These are phyloP conservation scores for Heteractis magnifica DNA, from an alignment of 92 coral and sea anemone genomes.

Conservation along the genomic window DNA sequence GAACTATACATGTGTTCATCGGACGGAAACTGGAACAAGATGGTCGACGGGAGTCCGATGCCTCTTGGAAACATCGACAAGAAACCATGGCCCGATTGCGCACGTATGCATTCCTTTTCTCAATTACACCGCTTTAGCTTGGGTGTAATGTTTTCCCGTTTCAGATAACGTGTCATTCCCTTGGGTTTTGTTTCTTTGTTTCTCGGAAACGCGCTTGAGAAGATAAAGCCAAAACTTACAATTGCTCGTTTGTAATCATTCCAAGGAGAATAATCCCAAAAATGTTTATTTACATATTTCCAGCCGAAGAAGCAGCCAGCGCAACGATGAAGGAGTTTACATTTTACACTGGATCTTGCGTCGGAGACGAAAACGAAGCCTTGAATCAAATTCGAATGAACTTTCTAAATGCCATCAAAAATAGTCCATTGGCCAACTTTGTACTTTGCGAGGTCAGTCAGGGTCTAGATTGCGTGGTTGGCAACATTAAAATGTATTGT, in stretches of 20 bases:
- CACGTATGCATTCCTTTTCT: slow-evolving; percentile 42
- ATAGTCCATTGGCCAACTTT: slow-evolving; percentile 72
- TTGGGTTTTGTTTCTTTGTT: no score
- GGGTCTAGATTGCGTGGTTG: slow-evolving; percentile 75
- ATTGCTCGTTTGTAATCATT: background rate
- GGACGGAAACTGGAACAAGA: slow-evolving; percentile 73
- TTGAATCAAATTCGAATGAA: slow-evolving; percentile 66
- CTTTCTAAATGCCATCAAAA: slow-evolving; percentile 68
- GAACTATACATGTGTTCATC: slow-evolving; percentile 72
- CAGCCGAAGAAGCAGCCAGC: slow-evolving; percentile 55
- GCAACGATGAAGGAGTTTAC: slow-evolving; percentile 82
- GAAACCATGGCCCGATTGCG: slow-evolving; percentile 96
- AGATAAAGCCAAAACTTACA: no score
- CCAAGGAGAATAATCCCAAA: no score
- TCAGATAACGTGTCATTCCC: no score
- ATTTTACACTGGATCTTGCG: slow-evolving; percentile 87
- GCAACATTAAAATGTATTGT: slow-evolving; percentile 81
- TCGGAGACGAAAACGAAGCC: slow-evolving; percentile 60
- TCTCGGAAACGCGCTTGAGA: no score
- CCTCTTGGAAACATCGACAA: slow-evolving; percentile 43
- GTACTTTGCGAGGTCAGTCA: slow-evolving; percentile 65
- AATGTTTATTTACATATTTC: background rate
- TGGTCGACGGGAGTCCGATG: slow-evolving; percentile 37
- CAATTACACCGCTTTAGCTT: no score
- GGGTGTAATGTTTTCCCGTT: no score